Evolutionary conservation across 2,888 invertebrate species (phyloP).

Genomic region (Baronia brevicornis): DNA sequence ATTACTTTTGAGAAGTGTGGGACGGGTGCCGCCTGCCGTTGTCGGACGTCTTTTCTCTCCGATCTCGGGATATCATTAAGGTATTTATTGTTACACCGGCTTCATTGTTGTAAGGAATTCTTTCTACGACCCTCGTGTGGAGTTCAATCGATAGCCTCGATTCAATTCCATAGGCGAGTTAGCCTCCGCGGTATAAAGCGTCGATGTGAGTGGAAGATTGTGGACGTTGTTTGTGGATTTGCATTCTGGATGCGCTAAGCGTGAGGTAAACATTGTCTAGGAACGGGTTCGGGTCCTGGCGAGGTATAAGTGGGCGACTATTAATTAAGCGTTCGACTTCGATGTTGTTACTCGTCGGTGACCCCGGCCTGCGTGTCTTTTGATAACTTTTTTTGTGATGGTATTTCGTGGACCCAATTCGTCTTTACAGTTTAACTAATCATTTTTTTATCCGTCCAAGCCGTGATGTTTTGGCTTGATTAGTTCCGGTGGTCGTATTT

Average conservation of each 20-base stretch:
- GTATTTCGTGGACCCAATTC: constrained; percentile 12
- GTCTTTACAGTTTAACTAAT: constrained; percentile 4
- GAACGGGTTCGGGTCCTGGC: constrained; percentile 47
- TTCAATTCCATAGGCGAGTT: constrained; percentile 40
- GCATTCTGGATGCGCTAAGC: constrained; percentile 64
- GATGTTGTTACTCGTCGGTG: constrained; percentile 40
- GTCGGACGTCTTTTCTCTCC: constrained; percentile 68
- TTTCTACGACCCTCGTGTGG: constrained; percentile 60
- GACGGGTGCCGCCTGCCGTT: constrained; percentile 58
- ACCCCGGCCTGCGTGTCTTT: constrained; percentile 10
- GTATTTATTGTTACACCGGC: constrained; percentile 75
- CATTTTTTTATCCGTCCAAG: constrained; percentile 4
- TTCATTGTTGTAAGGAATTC: constrained; percentile 74
- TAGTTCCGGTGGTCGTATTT: constrained; percentile 4
- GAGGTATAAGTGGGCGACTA: constrained; percentile 52
- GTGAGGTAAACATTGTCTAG: constrained; percentile 41
- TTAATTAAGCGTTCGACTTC: constrained; percentile 56
- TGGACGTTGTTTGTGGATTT: constrained; percentile 57
- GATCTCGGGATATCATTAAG: constrained; percentile 75
- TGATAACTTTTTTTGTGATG: constrained; percentile 38
- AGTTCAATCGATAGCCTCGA: constrained; percentile 67
- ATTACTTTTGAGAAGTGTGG: constrained; percentile 65
- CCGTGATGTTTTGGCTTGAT: constrained; percentile 11
- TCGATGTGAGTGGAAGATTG: constrained; percentile 51
- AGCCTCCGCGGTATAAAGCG: constrained; percentile 41